Conservation (phyloP, 2,113 vertebrate genomes). For the Willisornis vidua region DNA sequence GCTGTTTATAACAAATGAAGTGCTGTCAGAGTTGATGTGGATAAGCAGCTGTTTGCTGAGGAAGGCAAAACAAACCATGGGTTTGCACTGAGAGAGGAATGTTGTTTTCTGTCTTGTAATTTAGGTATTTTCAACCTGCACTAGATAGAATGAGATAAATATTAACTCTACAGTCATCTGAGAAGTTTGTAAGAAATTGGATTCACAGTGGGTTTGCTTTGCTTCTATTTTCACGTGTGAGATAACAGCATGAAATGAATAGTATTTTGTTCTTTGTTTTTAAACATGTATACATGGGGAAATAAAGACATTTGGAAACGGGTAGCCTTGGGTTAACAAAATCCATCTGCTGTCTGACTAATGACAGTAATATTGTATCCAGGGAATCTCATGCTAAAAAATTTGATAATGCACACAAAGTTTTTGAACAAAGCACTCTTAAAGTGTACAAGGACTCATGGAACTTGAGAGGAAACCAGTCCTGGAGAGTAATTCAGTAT, state of each 20-base stretch:
- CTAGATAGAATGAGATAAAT: background rate
- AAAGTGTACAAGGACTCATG: background rate
- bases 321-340: conserved; percentile 25
- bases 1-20: background rate
- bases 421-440: background rate
- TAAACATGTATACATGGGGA: background rate
- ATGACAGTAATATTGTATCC: background rate
- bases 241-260: background rate
- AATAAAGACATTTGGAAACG: conserved; percentile 11
- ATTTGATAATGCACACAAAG: background rate
- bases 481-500: background rate
- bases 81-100: background rate
- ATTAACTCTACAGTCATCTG: background rate
- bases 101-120: background rate
- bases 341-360: conserved; percentile 42
- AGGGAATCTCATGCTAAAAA: background rate
- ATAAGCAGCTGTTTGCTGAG: background rate
- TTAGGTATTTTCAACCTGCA: background rate
- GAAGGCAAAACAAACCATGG: background rate
- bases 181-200: background rate
- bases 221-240: background rate
- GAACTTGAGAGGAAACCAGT: background rate
- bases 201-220: background rate
- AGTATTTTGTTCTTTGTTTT: conserved; percentile 10
- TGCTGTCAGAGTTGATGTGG: background rate